phyloP scores from a whole-genome alignment of 2,113 vertebrate genomes.

The Cromileptes altivelis region DNA sequence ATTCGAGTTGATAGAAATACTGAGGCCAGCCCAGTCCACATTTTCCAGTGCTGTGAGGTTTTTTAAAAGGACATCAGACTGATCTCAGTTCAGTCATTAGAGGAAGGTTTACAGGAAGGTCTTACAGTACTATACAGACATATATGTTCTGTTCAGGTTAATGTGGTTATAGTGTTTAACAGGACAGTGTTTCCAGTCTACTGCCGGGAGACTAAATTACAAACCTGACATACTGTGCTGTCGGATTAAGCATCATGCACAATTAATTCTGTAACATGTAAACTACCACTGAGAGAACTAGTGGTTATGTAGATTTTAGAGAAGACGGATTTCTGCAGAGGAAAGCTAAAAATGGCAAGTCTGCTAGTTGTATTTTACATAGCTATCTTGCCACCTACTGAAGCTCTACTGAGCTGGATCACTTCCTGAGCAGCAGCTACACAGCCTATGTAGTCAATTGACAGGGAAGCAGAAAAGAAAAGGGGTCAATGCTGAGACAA shows the following conservation, averaged over 20 bases:
- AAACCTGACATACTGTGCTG: neutral
- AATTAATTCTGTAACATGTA: neutral
- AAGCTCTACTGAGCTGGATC: neutral
- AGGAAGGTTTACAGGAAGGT: constrained; percentile 7
- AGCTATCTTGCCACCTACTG: neutral
- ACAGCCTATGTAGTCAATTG: neutral
- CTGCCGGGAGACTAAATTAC: neutral
- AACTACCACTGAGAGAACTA: neutral
- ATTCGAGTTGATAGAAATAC: neutral
- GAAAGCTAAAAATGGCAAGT: neutral
- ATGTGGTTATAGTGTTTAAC: neutral
- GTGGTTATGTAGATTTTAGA: neutral
- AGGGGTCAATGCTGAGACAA: constrained; percentile 5
- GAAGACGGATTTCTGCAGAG: neutral
- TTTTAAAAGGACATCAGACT: neutral
- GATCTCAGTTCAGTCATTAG: neutral
- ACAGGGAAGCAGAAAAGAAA: neutral
- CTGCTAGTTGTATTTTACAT: neutral
- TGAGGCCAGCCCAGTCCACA: too few species aligned
- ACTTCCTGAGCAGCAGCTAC: neutral
- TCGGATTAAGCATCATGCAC: neutral
- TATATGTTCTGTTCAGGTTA: neutral
- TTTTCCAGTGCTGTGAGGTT: neutral
- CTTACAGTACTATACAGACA: neutral
- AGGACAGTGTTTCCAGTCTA: neutral